phyloP scores from a whole-genome alignment of 2,113 vertebrate genomes.

The Mustelus asterias region DNA sequence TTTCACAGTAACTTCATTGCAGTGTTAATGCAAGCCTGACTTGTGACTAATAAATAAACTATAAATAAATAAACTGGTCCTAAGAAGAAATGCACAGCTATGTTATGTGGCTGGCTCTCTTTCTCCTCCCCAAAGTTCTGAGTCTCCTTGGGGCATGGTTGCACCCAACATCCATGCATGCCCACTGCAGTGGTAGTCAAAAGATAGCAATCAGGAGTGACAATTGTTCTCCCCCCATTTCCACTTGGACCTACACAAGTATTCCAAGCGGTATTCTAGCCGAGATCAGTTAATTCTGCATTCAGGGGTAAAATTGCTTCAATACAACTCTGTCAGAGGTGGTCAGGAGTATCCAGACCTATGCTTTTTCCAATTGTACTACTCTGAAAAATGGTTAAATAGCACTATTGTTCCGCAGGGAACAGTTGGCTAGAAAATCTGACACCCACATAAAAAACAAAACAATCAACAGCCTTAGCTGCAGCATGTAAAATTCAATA shows the following conservation, averaged over 20 bases:
- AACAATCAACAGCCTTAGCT: not conserved
- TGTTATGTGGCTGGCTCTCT: not conserved
- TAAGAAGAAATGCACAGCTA: no score
- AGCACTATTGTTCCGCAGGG: not conserved
- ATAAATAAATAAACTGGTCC: no score
- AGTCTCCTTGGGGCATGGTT: not conserved
- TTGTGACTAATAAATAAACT: no score
- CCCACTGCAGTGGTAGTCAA: no score
- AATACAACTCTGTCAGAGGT: not conserved
- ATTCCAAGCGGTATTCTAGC: not conserved
- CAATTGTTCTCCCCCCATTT: not conserved
- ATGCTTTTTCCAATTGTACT: not conserved
- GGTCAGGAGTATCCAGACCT: not conserved
- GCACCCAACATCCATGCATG: not conserved
- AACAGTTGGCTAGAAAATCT: not conserved
- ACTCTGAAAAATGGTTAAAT: conserved; percentile 22
- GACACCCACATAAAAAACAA: not conserved
- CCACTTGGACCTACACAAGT: not conserved
- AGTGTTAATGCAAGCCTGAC: no score
- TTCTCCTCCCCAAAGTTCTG: not conserved
- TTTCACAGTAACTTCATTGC: no score
- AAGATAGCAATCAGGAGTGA: not conserved
- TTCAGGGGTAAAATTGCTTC: not conserved
- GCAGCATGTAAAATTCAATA: not conserved
- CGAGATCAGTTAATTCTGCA: not conserved